Evolutionary conservation across 2,113 vertebrate species (phyloP), one percentile per base, ranked within the genome.

Genomic region (Rafetus swinhoei): DNA sequence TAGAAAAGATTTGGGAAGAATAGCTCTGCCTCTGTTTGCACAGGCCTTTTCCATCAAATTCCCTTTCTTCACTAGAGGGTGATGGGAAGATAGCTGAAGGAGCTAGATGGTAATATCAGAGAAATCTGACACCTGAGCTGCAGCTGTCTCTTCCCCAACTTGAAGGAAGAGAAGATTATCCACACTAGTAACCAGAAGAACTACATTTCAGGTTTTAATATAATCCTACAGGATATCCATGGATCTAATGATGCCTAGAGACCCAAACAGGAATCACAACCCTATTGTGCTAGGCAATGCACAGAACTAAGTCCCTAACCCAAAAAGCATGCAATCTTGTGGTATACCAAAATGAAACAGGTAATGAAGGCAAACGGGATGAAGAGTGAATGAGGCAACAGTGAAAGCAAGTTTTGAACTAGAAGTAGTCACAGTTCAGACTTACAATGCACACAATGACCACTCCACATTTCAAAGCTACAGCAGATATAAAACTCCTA

Each of bases 41-140:
- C 15, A 35, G 7, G 16, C 32, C 65, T 35, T 18, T 35, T 16
- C n/a, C 9, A 32, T 72, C n/a, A 72, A 72, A 35, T 72, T 18
- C 65, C 65, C n/a, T 85, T 55, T 87, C 57, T 90, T 82, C 65
- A 82, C 45, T 62, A 81, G 77, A 53, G 19, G 60, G 81, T 72
- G 32, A 72, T 72, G 84, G 84, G 89, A 62, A 96, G 77, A 85
- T 65, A 62, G 77, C 90, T 86, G 88, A 8, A 90, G 57, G 57
- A 92, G 35, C 60, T 87, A 27, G 27, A 59, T 86, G 87, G 57
- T 18, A 87, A 59, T 29, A 32, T 1, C 57, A 80, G 1, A 93
- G 57, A 22, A 87, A 39, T 55, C 14, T 77, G 74, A 90, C 91
- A 29, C 14, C 86, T 82, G 22, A 76, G 19, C 54, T 90, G 74